These are phyloP conservation scores for Watsonalla cultraria DNA, from an alignment of 2,888 invertebrate genomes.

Conservation along the genomic window DNA sequence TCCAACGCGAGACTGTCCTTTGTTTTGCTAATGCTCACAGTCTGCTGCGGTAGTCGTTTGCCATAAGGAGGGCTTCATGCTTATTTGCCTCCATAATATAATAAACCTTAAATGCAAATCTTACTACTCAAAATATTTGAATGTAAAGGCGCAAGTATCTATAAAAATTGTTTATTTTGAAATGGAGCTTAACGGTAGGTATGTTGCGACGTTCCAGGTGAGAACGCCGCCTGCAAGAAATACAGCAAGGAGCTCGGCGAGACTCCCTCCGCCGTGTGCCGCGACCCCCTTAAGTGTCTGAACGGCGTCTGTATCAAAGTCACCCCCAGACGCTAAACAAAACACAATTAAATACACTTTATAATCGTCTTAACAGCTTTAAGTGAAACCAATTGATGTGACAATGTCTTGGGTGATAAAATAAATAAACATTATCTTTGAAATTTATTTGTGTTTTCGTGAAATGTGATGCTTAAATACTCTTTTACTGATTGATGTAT, in stretches of 20 bases:
- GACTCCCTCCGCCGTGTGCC: constrained; percentile 64
- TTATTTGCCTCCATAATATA: no score
- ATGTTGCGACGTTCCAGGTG: constrained; percentile 38
- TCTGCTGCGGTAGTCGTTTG: no score
- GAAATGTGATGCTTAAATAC: no score
- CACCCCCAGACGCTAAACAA: constrained; percentile 32
- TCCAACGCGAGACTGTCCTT: no score
- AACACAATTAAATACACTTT: background rate
- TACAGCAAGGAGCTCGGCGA: constrained; percentile 68
- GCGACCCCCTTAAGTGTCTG: constrained; percentile 50
- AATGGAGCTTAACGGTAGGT: background rate
- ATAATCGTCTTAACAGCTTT: background rate
- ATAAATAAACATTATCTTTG: background rate
- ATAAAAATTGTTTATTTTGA: background rate
- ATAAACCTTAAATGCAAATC: background rate
- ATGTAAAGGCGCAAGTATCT: background rate
- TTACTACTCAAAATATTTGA: no score
- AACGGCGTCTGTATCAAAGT: constrained; percentile 50
- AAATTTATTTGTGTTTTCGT: background rate
- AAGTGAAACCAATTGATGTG: background rate
- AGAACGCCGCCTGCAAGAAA: constrained; percentile 52
- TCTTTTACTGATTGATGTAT: no score
- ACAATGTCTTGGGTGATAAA: background rate
- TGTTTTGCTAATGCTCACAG: no score
- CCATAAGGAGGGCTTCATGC: no score